Evolutionary conservation across 2,888 invertebrate species (phyloP).

Genomic region (Chloroclysta siterata): DNA sequence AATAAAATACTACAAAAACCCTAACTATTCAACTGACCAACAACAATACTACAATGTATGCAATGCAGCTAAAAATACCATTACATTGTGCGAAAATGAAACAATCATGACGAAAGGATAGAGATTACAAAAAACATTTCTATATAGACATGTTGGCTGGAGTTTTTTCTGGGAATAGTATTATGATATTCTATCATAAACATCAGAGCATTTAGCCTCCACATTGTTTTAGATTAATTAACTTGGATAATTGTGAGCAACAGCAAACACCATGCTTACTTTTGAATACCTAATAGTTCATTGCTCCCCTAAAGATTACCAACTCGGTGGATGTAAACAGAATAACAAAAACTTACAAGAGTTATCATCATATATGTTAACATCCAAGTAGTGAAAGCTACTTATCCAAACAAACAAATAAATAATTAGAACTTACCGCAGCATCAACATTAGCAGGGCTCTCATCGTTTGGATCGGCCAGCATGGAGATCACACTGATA

Average conservation of each 20-base stretch:
- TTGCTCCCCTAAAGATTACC: too few relatives aligned
- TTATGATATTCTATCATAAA: neutral
- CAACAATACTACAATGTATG: too few relatives aligned
- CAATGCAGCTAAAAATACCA: neutral
- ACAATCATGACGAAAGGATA: constrained; percentile 9
- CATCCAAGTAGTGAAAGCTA: neutral
- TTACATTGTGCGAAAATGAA: neutral
- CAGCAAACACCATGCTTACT: too few relatives aligned
- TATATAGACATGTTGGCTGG: neutral
- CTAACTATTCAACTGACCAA: too few relatives aligned
- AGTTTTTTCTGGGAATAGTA: constrained; percentile 1
- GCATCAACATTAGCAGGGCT: constrained; percentile 99
- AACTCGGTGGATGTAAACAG: too few relatives aligned
- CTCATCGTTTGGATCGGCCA: constrained; percentile 99
- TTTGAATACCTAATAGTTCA: too few relatives aligned
- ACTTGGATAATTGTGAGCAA: too few relatives aligned
- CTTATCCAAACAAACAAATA: neutral
- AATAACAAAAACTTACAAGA: too few relatives aligned
- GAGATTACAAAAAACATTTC: neutral
- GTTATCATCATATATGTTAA: neutral
- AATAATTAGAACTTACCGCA: constrained; percentile 88
- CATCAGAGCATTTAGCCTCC: neutral
- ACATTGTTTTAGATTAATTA: neutral
- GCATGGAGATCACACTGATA: constrained; percentile 99
- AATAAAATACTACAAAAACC: too few relatives aligned